Evolutionary conservation across 2,113 vertebrate genomes (phyloP), one percentile per base, ranked within the genome.

Genomic region (Lophochroa leadbeateri): DNA sequence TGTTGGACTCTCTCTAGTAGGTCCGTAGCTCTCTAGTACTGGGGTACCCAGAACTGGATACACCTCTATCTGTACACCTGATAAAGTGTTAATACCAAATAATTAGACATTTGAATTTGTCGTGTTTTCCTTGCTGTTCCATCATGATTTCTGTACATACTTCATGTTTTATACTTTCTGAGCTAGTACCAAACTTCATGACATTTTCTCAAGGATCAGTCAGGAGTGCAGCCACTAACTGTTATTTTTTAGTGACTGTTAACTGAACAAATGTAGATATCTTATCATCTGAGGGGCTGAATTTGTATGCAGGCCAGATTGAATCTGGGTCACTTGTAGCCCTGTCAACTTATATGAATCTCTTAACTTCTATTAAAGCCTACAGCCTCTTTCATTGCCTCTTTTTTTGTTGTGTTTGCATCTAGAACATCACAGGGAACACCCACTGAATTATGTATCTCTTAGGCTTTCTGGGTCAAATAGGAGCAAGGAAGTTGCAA

Each of bases 321-420:
- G 2, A 70, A 96, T 95, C 93, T 93, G 60, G 68, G 86, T 95
- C 92, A 86, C 55, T 88, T 94, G 18, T 83, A 86, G 60, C 41
- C 52, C 65, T 96, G 88, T 92, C 94, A 93, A 41, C 65, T 88
- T 93, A 60, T 18, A 94, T 93, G 72, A 94, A 86, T 68, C 35
- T 90, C 70, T 93, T 94, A 75, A 90, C 31, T 88, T 84, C 61
- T 86, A 1, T 84, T 90, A 94, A 94, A 91, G 75, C 85, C 85
- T 92, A 85, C 64, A 93, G 82, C n/a, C 35, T 88, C 90, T 88
- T 96, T 88, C 70, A n/a, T 57, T 90, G 67, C 37, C 44, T 37
- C 44, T 55, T 65, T 81, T 83, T 72, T 58, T 1, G 0, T 11
- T 69, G 39, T 2, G 17, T 68, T 89, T 86, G 20, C 69, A 69